Evolutionary conservation across 2,797 vertebrate genomes (phyloP).

Genomic region (Lutjanus argentimaculatus): DNA sequence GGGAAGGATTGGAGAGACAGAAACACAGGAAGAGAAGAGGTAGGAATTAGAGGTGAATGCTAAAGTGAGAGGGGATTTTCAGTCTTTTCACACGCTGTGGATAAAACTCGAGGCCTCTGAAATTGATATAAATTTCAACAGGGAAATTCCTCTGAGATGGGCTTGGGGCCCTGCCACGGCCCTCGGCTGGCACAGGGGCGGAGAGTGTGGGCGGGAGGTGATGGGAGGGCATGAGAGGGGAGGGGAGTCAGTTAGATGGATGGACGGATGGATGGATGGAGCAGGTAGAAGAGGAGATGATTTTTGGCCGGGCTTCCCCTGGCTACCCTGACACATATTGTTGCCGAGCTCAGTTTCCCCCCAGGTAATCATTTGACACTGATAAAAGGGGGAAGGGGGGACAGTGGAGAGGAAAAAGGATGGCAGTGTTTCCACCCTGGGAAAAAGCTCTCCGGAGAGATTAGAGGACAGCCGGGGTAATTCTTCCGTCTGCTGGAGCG

Average conservation of each 20-base stretch:
- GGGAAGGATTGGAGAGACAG: slow-evolving; percentile 12
- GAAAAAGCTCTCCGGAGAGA: slow-evolving; percentile 76
- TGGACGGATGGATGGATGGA: slow-evolving; percentile 30
- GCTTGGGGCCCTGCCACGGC: slow-evolving; percentile 60
- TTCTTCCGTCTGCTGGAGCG: slow-evolving; percentile 67
- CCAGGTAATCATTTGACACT: slow-evolving; percentile 81
- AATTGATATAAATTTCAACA: slow-evolving; percentile 79
- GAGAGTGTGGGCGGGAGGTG: slow-evolving; percentile 42
- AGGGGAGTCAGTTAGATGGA: slow-evolving; percentile 12
- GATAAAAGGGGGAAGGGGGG: slow-evolving; percentile 71
- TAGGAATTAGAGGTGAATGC: slow-evolving; percentile 33
- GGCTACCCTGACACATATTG: slow-evolving; percentile 70
- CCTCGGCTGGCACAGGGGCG: slow-evolving; percentile 59
- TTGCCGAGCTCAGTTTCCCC: slow-evolving; percentile 67
- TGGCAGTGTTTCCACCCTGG: slow-evolving; percentile 79
- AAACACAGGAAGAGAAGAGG: slow-evolving; percentile 15
- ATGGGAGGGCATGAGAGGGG: slow-evolving; percentile 41
- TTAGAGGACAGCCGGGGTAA: slow-evolving; percentile 72
- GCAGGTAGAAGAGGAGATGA: slow-evolving; percentile 58
- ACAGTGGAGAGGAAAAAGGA: slow-evolving; percentile 69
- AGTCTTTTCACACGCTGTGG: slow-evolving; percentile 51
- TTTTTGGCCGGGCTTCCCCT: slow-evolving; percentile 53
- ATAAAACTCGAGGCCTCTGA: slow-evolving; percentile 67
- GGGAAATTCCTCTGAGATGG: slow-evolving; percentile 76
- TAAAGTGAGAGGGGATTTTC: slow-evolving; percentile 28